Conservation (phyloP, 2,888 invertebrate genomes). For the Agrotis exclamationis region DNA sequence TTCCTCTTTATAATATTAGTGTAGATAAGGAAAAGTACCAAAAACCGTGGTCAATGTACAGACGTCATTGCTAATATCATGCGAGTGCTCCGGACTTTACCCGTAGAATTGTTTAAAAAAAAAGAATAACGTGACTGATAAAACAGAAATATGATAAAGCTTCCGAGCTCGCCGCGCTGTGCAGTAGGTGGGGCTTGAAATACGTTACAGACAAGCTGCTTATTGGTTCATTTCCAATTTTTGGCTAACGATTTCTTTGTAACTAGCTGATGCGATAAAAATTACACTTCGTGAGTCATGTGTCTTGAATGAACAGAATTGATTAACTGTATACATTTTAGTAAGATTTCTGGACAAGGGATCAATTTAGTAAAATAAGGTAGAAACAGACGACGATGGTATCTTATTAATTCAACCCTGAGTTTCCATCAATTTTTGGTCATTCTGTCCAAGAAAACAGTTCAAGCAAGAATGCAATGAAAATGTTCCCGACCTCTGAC, state of each 20-base stretch:
- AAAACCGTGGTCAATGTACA: background rate
- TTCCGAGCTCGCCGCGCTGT: slow-evolving; percentile 11
- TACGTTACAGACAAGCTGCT: slow-evolving; percentile 12
- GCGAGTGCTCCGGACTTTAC: slow-evolving; percentile 18
- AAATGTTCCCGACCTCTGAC: too few species aligned
- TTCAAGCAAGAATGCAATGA: too few species aligned
- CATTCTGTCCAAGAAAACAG: too few species aligned
- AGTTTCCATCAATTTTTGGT: too few species aligned
- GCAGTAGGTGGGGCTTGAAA: slow-evolving; percentile 34
- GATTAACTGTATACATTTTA: background rate
- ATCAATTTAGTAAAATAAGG: too few species aligned
- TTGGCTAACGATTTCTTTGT: background rate
- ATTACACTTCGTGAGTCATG: slow-evolving; percentile 17
- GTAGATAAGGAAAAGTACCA: slow-evolving; percentile 11
- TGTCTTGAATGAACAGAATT: slow-evolving; percentile 11
- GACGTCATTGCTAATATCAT: slow-evolving; percentile 18
- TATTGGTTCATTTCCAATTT: slow-evolving; percentile 28
- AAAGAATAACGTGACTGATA: slow-evolving; percentile 28
- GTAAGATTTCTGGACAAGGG: too few species aligned
- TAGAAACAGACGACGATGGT: too few species aligned
- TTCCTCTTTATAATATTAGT: too few species aligned
- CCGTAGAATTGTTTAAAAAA: slow-evolving; percentile 11
- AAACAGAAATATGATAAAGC: slow-evolving; percentile 39
- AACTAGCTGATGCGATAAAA: slow-evolving; percentile 5
- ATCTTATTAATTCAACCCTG: too few species aligned